These are phyloP conservation scores for Odontocolon sp. DNA, from an alignment of 2,888 invertebrate genomes.

Conservation along the genomic window DNA sequence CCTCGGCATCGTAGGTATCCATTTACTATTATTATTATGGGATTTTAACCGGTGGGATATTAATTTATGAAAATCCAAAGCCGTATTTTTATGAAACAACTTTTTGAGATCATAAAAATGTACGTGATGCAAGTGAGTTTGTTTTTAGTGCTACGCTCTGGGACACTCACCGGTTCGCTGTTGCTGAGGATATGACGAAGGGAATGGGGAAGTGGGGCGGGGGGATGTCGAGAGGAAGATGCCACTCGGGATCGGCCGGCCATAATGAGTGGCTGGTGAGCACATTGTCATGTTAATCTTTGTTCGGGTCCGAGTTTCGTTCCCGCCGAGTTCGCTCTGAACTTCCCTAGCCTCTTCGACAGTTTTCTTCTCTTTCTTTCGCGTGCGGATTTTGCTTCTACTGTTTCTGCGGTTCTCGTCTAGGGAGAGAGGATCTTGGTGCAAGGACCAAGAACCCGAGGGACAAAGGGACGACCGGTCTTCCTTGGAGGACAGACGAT, in stretches of 20 bases:
- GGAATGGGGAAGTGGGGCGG: slow-evolving; percentile 44
- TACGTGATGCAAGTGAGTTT: slow-evolving; percentile 26
- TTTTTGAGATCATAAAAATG: slow-evolving; percentile 4
- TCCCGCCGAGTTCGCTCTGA: not conserved
- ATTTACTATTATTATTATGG: not conserved
- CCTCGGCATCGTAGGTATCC: too few relatives aligned
- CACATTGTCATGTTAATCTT: slow-evolving; percentile 79
- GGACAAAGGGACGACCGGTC: slow-evolving; percentile 77
- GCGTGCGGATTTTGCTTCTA: not conserved
- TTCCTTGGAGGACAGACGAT: slow-evolving; percentile 65
- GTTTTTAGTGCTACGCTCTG: slow-evolving; percentile 39
- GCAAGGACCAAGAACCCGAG: slow-evolving; percentile 67
- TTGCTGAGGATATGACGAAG: not conserved
- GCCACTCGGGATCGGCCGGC: slow-evolving; percentile 66
- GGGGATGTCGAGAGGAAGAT: slow-evolving; percentile 54
- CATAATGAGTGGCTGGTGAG: slow-evolving; percentile 78
- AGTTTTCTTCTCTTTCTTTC: slow-evolving; percentile 24
- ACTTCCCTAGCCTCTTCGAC: too few relatives aligned
- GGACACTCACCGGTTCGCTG: not conserved
- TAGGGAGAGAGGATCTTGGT: slow-evolving; percentile 63
- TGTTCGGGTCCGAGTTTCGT: slow-evolving; percentile 62
- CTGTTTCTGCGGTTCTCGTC: slow-evolving; percentile 64
- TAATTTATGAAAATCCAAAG: not conserved
- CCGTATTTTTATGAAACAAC: slow-evolving; percentile 10
- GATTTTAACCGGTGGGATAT: not conserved